Evolutionary conservation across 2,888 invertebrate genomes (phyloP), one percentile per base, ranked within the genome.

Genomic region (Lasioglossum oenotherae): DNA sequence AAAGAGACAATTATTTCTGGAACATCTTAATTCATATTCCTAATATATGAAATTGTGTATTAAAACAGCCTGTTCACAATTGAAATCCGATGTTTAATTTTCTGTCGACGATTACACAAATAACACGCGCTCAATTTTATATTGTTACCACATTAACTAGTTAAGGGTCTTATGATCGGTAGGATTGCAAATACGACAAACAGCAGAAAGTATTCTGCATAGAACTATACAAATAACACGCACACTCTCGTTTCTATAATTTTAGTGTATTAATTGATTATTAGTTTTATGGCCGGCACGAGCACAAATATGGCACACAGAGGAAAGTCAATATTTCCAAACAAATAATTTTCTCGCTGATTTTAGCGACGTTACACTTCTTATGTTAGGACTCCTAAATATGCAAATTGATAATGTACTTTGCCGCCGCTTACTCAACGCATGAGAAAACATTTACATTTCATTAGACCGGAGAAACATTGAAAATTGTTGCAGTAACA

Each of bases 391-490:
- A 10, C 1, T 12, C n/a, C 16, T 8, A 31, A 77, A 67, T 75
- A 49, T 49, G 57, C 35, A 72, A 73, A 71, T 12, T 10, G 46
- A 49, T 46, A 16, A 72, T 41, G 67, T 38, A 46, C 10, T 2
- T 76, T 53, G 10, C 49, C 10, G 31, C 31, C 16, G 38, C n/a
- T 72, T 72, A 23, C 10, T 27, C 72, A n/a, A 75, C 14, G 19
- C 75, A 64, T n/a, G 14, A 4, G 38, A 31, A 35, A 81, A 35
- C 75, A 73, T 83, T 83, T 80, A 53, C 64, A 44, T 81, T 80
- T 72, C 75, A 41, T 73, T 72, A 19, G 4, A 44, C 8, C 16
- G 53, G 1, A 23, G 41, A 44, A 73, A 53, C 75, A 72, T 49
- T 6, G 35, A 3, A 78, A 74, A 71, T 14, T 76, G 72, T 64